Evolutionary conservation across 1,140 invertebrate species (phyloP).

Genomic region (Drosophila truncata): DNA sequence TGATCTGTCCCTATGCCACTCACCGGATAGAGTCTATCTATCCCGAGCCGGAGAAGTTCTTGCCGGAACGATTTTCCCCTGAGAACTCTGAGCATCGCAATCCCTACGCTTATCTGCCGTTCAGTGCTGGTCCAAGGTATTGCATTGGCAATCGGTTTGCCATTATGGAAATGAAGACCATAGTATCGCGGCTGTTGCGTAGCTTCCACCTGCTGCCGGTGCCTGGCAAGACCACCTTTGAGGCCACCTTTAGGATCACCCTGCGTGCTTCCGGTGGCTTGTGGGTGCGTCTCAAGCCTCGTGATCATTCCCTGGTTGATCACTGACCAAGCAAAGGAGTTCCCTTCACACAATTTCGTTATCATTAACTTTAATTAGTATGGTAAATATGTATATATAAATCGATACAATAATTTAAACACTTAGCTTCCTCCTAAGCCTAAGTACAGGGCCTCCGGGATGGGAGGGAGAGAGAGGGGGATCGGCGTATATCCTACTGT

Average conservation of each 20-base stretch:
- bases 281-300: constrained; percentile 85
- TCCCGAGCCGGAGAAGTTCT: constrained; percentile 90
- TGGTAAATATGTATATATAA: constrained; percentile 77
- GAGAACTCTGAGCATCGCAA: constrained; percentile 87
- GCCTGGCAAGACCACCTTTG: constrained; percentile 86
- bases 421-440: constrained; percentile 75
- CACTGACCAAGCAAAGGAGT: constrained; percentile 1
- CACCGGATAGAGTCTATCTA: constrained; percentile 89
- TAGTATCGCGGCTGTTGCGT: constrained; percentile 88
- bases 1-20: constrained; percentile 87
- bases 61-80: constrained; percentile 90
- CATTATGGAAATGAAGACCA: constrained; percentile 89
- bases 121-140: constrained; percentile 88
- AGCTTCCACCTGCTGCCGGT: constrained; percentile 86
- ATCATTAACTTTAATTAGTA: constrained; percentile 80
- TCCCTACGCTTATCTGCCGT: constrained; percentile 89
- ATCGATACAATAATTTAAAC: constrained; percentile 80
- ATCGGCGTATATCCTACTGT: constrained; percentile 48
- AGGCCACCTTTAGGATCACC: constrained; percentile 86
- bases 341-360: constrained; percentile 39
- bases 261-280: constrained; percentile 87
- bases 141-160: constrained; percentile 90
- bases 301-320: constrained; percentile 37
- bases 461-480: constrained; percentile 37
- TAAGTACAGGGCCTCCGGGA: constrained; percentile 69